Evolutionary conservation across 2,888 invertebrate genomes (phyloP).

Genomic region (Noctua janthina): DNA sequence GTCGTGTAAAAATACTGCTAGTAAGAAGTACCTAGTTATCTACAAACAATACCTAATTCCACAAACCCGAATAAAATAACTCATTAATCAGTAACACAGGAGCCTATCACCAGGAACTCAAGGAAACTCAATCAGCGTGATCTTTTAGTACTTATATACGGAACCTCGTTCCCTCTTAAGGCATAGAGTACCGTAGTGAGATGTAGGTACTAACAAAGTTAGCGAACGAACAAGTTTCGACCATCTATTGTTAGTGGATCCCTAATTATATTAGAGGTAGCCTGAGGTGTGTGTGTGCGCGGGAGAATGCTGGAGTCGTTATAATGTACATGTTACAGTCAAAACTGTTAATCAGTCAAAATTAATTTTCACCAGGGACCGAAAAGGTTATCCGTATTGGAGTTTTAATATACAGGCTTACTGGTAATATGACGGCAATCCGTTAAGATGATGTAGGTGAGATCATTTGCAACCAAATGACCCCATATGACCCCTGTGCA

Average conservation of each 20-base stretch:
- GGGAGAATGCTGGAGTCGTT: not conserved
- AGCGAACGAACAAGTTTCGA: slow-evolving; percentile 33
- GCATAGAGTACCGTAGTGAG: slow-evolving; percentile 6
- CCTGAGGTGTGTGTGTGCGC: slow-evolving; percentile 20
- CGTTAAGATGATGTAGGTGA: no score
- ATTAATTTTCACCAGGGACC: no score
- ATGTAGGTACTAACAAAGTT: slow-evolving; percentile 43
- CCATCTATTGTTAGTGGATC: slow-evolving; percentile 49
- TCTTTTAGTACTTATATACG: slow-evolving; percentile 46
- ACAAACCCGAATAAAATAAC: slow-evolving; percentile 7
- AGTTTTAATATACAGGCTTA: no score
- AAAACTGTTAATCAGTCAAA: no score
- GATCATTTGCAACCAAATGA: no score
- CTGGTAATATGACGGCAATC: no score
- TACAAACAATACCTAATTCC: not conserved
- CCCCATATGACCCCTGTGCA: no score
- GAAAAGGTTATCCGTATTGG: no score
- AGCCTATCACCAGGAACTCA: slow-evolving; percentile 18
- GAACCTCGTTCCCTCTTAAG: slow-evolving; percentile 30
- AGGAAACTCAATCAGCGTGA: slow-evolving; percentile 53
- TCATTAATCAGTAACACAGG: slow-evolving; percentile 5
- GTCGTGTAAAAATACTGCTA: no score
- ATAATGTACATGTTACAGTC: not conserved
- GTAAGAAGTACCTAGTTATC: not conserved
- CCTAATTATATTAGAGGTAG: slow-evolving; percentile 29